Evolutionary conservation across 1,140 invertebrate genomes (phyloP).

Genomic region (Drusus annulatus): DNA sequence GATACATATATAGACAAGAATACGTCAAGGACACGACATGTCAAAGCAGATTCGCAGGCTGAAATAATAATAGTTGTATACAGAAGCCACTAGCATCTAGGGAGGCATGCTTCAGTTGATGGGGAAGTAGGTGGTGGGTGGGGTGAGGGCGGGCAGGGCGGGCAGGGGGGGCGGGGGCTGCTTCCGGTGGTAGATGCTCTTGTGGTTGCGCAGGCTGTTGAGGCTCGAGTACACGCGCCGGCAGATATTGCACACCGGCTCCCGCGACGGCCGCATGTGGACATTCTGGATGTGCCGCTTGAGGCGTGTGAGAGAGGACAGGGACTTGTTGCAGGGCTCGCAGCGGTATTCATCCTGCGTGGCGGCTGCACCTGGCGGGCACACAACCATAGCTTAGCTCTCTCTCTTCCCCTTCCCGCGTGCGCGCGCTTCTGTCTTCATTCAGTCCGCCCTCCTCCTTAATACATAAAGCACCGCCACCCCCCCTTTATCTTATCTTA

Average conservation of each 20-base stretch:
- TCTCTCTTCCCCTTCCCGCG: slow-evolving; percentile 60
- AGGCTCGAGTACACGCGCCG: slow-evolving; percentile 90
- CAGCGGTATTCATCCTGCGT: slow-evolving; percentile 82
- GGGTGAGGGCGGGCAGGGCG: slow-evolving; percentile 56
- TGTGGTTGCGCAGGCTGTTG: slow-evolving; percentile 89
- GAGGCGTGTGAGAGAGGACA: slow-evolving; percentile 86
- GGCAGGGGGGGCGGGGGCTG: slow-evolving; percentile 67
- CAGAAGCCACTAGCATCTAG: slow-evolving; percentile 40
- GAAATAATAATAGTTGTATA: slow-evolving; percentile 54
- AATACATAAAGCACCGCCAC: slow-evolving; percentile 60
- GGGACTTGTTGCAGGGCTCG: slow-evolving; percentile 90
- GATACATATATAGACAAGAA: slow-evolving; percentile 41
- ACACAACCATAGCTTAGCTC: slow-evolving; percentile 68
- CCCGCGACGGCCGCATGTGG: slow-evolving; percentile 87
- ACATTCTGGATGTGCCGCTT: slow-evolving; percentile 91
- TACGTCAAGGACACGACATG: slow-evolving; percentile 34
- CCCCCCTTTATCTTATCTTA: slow-evolving; percentile 24
- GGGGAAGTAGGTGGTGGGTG: slow-evolving; percentile 68
- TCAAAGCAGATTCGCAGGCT: slow-evolving; percentile 50
- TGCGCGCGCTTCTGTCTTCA: slow-evolving; percentile 62
- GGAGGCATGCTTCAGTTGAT: slow-evolving; percentile 68
- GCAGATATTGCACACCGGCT: slow-evolving; percentile 90
- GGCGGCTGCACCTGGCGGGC: slow-evolving; percentile 69
- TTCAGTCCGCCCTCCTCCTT: slow-evolving; percentile 65
- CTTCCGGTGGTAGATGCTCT: slow-evolving; percentile 90